Evolutionary conservation across 2,797 vertebrate species (phyloP).

Genomic region (Enteromius viviparus): DNA sequence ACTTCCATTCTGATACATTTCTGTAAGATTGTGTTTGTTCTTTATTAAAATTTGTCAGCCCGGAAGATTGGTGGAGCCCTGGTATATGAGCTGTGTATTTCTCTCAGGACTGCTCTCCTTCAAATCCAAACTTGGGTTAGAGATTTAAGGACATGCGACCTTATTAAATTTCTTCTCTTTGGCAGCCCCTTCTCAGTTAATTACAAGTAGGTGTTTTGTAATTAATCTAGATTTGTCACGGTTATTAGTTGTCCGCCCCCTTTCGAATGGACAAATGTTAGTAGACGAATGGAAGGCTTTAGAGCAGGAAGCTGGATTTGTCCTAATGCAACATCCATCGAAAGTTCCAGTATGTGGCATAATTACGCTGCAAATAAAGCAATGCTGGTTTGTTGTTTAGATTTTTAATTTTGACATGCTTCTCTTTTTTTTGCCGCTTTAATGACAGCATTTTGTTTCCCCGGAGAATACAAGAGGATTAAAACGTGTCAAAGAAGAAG

Average conservation of each 20-base stretch:
- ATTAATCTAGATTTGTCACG: constrained; percentile 60
- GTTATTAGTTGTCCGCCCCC: constrained; percentile 50
- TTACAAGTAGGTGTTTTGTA: constrained; percentile 58
- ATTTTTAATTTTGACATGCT: constrained; percentile 10
- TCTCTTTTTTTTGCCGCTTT: neutral
- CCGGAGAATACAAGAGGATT: constrained; percentile 47
- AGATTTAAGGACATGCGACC: constrained; percentile 34
- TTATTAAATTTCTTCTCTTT: constrained; percentile 40
- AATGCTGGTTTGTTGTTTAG: constrained; percentile 25
- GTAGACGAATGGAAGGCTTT: constrained; percentile 24
- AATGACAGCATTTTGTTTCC: constrained; percentile 32
- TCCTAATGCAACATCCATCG: constrained; percentile 1
- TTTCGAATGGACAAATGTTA: constrained; percentile 32
- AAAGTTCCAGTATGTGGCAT: constrained; percentile 30
- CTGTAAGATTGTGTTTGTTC: neutral
- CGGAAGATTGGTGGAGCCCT: constrained; percentile 9
- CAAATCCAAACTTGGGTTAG: neutral
- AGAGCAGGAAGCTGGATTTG: constrained; percentile 5
- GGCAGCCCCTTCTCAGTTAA: constrained; percentile 43
- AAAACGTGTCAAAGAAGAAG: constrained; percentile 42
- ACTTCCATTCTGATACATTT: neutral
- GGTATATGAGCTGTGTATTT: neutral
- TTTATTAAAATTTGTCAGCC: constrained; percentile 18
- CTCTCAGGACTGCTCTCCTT: neutral
- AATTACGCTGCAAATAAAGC: constrained; percentile 45